These are phyloP conservation scores for Canis aureus DNA, from an alignment of 2,113 vertebrate species.

Conservation along the genomic window DNA sequence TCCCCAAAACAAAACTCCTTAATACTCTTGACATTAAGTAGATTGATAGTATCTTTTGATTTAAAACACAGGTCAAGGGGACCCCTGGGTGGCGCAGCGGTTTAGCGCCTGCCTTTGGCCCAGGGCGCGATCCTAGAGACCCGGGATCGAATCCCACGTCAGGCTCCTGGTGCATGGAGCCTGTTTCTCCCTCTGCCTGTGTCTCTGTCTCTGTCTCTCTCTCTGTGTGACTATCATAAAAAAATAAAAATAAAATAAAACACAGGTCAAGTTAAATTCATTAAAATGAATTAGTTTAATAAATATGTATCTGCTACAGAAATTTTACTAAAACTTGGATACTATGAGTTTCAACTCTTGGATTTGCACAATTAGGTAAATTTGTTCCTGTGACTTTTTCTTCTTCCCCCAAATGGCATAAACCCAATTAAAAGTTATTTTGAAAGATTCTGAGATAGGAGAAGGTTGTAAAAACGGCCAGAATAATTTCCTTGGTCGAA, in stretches of 20 bases:
- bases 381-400: slow-evolving; percentile 45
- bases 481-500: slow-evolving; percentile 33
- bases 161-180: no score
- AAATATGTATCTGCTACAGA: not conserved
- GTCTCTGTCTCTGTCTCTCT: no score
- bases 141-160: no score
- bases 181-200: no score
- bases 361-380: not conserved
- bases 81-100: no score
- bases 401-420: not conserved
- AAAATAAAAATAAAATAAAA: not conserved
- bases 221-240: no score
- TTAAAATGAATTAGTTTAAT: not conserved
- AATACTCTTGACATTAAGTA: slow-evolving; percentile 43
- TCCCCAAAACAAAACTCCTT: not conserved
- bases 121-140: no score
- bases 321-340: not conserved
- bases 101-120: no score
- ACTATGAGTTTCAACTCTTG: not conserved
- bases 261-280: slow-evolving; percentile 20
- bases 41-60: not conserved
- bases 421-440: slow-evolving; percentile 59
- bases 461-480: slow-evolving; percentile 44
- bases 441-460: not conserved
- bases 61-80: not conserved